Evolutionary conservation across 2,113 vertebrate species (phyloP).

Genomic region (Engraulis encrasicolus): DNA sequence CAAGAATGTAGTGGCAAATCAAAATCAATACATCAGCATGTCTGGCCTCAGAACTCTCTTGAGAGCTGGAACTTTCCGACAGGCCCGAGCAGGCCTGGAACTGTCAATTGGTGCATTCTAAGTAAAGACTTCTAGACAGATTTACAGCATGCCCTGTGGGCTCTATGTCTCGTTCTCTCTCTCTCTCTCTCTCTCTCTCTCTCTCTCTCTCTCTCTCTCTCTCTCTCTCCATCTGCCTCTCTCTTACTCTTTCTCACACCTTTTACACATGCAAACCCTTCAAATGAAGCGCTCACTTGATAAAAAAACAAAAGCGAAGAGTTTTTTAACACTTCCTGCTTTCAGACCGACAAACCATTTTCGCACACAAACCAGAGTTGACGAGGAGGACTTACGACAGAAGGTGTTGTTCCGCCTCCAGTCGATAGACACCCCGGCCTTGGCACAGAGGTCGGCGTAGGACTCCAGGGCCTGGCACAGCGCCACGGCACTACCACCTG

Average conservation of each 20-base stretch:
- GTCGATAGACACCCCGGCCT: slow-evolving; percentile 73
- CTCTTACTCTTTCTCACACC: not conserved
- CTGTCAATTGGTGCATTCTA: not conserved
- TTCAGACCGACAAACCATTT: not conserved
- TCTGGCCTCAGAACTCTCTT: not conserved
- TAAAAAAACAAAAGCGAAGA: no score
- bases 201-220: not conserved
- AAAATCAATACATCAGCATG: not conserved
- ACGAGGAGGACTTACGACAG: slow-evolving; percentile 80
- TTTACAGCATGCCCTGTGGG: not conserved
- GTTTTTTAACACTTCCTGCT: no score
- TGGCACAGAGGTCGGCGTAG: slow-evolving; percentile 81
- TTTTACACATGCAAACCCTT: not conserved
- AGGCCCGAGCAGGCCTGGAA: not conserved
- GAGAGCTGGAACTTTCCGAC: not conserved
- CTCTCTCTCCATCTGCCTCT: not conserved
- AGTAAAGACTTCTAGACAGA: slow-evolving; percentile 2
- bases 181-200: no score
- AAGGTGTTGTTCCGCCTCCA: slow-evolving; percentile 85
- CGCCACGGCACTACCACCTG: slow-evolving; percentile 73
- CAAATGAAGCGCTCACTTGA: no score
- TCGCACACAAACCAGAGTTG: not conserved
- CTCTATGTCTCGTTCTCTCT: no score
- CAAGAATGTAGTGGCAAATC: not conserved
- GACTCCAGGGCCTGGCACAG: slow-evolving; percentile 85